A percentile compares a stretch with the other conserved stretches of the same genome.
phyloP scores from a whole-genome alignment of 2,797 vertebrate genomes.

The Spea hammondii region DNA sequence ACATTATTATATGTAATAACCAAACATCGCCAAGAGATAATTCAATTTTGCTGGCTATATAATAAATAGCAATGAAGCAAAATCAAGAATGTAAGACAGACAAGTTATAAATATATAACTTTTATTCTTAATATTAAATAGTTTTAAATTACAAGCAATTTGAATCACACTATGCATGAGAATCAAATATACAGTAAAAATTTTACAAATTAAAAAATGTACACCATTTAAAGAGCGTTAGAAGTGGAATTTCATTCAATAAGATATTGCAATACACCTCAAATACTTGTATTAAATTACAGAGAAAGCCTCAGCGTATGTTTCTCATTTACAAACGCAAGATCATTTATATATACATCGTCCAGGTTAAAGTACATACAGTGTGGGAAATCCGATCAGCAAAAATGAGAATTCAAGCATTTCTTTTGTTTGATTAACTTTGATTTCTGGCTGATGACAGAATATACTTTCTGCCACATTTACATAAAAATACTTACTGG shows the following conservation, averaged over 20 bases:
- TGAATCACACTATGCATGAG: slow-evolving; percentile 97
- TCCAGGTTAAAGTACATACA: slow-evolving; percentile 76
- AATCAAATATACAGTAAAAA: slow-evolving; percentile 97
- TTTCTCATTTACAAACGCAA: slow-evolving; percentile 76
- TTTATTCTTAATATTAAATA: slow-evolving; percentile 99
- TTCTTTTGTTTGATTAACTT: slow-evolving; percentile 58
- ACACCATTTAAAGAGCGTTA: slow-evolving; percentile 89
- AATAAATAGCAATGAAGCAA: not conserved
- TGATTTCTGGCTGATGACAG: not conserved
- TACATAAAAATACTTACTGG: no score
- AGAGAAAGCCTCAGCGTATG: slow-evolving; percentile 75
- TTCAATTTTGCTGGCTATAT: no score
- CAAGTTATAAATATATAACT: slow-evolving; percentile 82
- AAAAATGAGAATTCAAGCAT: slow-evolving; percentile 44
- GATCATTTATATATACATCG: slow-evolving; percentile 73
- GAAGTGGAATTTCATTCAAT: slow-evolving; percentile 79
- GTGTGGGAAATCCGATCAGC: slow-evolving; percentile 73
- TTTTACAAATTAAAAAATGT: slow-evolving; percentile 92
- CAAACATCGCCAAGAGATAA: no score
- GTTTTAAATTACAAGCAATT: slow-evolving; percentile 98
- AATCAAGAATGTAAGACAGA: slow-evolving; percentile 46
- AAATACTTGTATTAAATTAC: slow-evolving; percentile 77
- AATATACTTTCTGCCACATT: not conserved
- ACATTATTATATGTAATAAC: no score
- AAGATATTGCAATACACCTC: slow-evolving; percentile 80